Evolutionary conservation across 2,113 vertebrate genomes (phyloP), one percentile per base, ranked within the genome.

Genomic region (Chunga burmeisteri): DNA sequence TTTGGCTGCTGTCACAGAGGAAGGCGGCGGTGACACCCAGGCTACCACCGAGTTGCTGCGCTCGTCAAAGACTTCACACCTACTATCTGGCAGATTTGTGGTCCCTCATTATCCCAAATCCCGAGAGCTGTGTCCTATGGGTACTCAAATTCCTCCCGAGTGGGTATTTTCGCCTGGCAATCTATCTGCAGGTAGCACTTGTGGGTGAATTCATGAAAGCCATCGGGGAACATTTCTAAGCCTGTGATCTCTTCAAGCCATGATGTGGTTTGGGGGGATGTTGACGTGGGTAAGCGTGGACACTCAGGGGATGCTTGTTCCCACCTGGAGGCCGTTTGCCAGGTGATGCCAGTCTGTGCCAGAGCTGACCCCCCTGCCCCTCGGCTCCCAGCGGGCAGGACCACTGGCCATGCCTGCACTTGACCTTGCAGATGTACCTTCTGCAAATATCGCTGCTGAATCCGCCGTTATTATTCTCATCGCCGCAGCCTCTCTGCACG

Each of bases 151-250:
- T 49, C 70, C 55, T 53, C 61, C 23, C 3, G 0, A 71, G 56
- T 0, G 7, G 15, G 14, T 74, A 12, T 74, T 81, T 87, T 79
- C 4, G 2, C 27, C 40, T 0, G 2, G 36, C 2, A 3, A 36
- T 65, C 55, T 34, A n/a, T 23, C 49, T 15, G 22, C 27, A 22
- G 0, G 0, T 18, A 70, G 63, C 22, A 6, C 26, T 78, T 25
- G 40, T 7, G 49, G 40, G 17, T 15, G 78, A 85, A 78, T 34
- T 40, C 23, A 26, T 7, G 6, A 44, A 78, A 59, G 53, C 73
- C 78, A 16, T 6, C 0, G 0, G 59, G 30, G 40, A 74, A 9
- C 30, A 3, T 29, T 47, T 53, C 50, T 27, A 19, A 81, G 61
- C 27, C 74, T 40, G 13, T 1, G 0, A 19, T 20, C 53, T 47